Percentiles rank a stretch among this genome's conserved stretches.
phyloP scores from a whole-genome alignment of 1,140 invertebrate species.

The Brachionus rubens region DNA sequence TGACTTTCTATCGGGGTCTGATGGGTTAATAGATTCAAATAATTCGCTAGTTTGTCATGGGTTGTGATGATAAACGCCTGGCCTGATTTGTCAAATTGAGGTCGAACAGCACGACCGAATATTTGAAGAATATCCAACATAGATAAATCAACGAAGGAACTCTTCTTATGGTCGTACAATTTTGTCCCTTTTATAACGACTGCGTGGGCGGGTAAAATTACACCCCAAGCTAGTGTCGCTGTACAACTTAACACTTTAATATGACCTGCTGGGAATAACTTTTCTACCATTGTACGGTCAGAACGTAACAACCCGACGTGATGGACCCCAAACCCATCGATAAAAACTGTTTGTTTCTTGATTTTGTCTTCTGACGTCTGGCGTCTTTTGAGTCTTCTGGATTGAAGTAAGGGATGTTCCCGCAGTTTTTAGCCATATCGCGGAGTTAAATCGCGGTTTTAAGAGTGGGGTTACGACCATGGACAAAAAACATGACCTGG shows the following conservation, averaged over 20 bases:
- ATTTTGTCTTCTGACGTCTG: constrained; percentile 67
- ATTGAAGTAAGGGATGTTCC: constrained; percentile 54
- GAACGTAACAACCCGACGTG: constrained; percentile 88
- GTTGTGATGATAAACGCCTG: constrained; percentile 92
- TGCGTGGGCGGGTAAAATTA: too few species aligned
- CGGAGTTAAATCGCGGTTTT: constrained; percentile 71
- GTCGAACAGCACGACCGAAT: too few species aligned
- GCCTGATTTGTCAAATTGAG: constrained; percentile 59
- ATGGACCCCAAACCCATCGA: constrained; percentile 85
- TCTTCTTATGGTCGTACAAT: too few species aligned
- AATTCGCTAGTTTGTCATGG: constrained; percentile 87
- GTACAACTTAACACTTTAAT: too few species aligned
- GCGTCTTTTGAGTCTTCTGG: constrained; percentile 55
- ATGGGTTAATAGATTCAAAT: constrained; percentile 86
- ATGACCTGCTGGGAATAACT: not conserved
- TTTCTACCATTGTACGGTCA: constrained; percentile 69
- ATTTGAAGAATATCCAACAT: too few species aligned
- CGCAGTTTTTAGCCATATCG: constrained; percentile 57
- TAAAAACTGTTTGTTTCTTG: constrained; percentile 66
- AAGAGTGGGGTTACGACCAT: constrained; percentile 89
- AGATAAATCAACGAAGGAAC: too few species aligned
- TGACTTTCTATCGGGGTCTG: constrained; percentile 97
- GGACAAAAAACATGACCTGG: constrained; percentile 98
- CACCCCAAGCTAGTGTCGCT: too few species aligned
- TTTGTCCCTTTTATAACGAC: too few species aligned